These are phyloP conservation scores for Halichondria panicea DNA, from an alignment of 37 sponge, comb jelly and placozoan genomes.

Conservation along the genomic window DNA sequence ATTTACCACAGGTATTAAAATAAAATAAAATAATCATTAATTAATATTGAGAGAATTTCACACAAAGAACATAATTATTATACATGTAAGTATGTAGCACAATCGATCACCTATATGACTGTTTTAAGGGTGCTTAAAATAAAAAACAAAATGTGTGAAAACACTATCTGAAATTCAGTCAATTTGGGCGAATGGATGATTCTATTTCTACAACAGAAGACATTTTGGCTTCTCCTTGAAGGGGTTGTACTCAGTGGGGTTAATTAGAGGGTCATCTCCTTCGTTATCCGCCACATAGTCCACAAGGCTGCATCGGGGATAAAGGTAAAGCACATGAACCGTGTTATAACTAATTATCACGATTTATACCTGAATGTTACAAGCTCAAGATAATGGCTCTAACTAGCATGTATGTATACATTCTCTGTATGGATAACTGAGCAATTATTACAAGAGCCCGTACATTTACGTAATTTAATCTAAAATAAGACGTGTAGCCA, in stretches of 20 bases:
- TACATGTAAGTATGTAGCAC: too few relatives aligned
- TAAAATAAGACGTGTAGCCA: too few relatives aligned
- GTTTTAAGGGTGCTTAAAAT: not conserved
- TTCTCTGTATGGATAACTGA: too few relatives aligned
- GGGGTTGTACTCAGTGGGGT: slow-evolving; percentile 53
- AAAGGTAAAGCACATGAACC: not conserved
- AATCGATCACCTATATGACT: too few relatives aligned
- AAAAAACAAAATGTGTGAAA: not conserved
- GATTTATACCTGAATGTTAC: too few relatives aligned
- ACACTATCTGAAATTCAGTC: not conserved
- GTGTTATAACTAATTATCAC: not conserved
- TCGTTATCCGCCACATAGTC: slow-evolving; percentile 45
- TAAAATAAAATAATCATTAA: not conserved
- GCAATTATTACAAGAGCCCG: too few relatives aligned
- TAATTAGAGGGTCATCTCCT: slow-evolving; percentile 50
- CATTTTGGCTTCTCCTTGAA: slow-evolving; percentile 60
- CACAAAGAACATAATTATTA: not conserved
- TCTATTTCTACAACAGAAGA: slow-evolving; percentile 30
- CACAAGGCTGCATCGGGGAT: slow-evolving; percentile 49
- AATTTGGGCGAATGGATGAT: not conserved
- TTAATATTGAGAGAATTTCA: not conserved
- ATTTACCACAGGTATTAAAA: too few relatives aligned
- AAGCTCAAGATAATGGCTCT: too few relatives aligned
- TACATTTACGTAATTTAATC: too few relatives aligned
- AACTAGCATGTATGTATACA: too few relatives aligned